Percentiles rank a stretch among this genome's conserved stretches.
phyloP scores from a whole-genome alignment of 2,797 vertebrate genomes.

The Channa striata region DNA sequence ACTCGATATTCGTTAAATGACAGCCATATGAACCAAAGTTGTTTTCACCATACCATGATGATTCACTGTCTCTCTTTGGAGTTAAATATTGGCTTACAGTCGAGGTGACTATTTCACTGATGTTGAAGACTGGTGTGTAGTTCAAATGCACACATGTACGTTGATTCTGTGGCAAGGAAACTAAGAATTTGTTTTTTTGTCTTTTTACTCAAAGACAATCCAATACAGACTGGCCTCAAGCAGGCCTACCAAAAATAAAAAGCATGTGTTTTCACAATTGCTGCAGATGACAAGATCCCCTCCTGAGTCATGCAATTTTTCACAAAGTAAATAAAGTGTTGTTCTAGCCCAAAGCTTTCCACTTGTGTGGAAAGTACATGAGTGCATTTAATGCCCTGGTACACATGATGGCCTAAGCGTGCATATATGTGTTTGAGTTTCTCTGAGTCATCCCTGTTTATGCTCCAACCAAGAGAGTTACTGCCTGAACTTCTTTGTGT shows the following conservation, averaged over 20 bases:
- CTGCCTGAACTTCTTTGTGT: not conserved
- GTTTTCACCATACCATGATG: conserved; percentile 33
- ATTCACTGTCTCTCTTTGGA: conserved; percentile 28
- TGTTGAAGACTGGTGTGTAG: conserved; percentile 27
- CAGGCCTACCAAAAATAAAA: not conserved
- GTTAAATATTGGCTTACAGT: conserved; percentile 44
- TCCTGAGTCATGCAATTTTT: conserved; percentile 1
- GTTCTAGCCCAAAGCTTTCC: conserved; percentile 16
- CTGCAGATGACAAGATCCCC: conserved; percentile 11
- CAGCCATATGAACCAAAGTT: conserved; percentile 2
- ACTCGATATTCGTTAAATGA: conserved; percentile 6
- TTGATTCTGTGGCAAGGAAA: conserved; percentile 32
- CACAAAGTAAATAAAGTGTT: conserved; percentile 2
- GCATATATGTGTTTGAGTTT: conserved; percentile 2
- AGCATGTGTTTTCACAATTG: conserved; percentile 16
- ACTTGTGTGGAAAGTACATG: conserved; percentile 5
- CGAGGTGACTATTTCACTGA: conserved; percentile 39
- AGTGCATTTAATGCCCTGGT: conserved; percentile 5
- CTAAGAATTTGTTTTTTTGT: conserved; percentile 29
- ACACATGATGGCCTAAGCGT: conserved; percentile 1
- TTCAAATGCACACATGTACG: conserved; percentile 31
- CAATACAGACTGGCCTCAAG: conserved; percentile 13
- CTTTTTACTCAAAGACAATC: conserved; percentile 8
- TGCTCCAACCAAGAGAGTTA: conserved; percentile 8
- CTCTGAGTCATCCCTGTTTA: conserved; percentile 18